Percentiles rank a stretch among this genome's conserved stretches.
Evolutionary conservation across 2,888 invertebrate genomes (phyloP).

Genomic region (Ormia ochracea): DNA sequence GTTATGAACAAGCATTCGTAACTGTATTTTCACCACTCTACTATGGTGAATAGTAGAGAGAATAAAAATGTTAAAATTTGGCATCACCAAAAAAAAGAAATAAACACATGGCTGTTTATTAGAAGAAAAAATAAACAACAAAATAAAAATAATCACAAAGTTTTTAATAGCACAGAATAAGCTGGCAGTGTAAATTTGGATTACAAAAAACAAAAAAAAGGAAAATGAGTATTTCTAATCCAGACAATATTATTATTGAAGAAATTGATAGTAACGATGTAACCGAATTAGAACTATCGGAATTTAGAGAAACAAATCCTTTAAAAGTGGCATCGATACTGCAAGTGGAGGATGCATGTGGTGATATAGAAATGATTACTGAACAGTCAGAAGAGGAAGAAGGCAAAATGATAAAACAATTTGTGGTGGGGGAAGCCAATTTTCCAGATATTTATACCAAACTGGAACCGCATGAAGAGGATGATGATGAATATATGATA

Average conservation of each 20-base stretch:
- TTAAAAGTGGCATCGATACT: constrained; percentile 68
- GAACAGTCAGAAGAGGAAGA: constrained; percentile 71
- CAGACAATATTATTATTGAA: constrained; percentile 68
- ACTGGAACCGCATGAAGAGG: constrained; percentile 78
- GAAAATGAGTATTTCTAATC: constrained; percentile 43
- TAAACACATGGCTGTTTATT: too few species aligned
- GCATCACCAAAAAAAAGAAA: too few species aligned
- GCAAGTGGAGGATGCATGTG: constrained; percentile 40
- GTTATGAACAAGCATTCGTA: too few species aligned
- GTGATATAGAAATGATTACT: background rate
- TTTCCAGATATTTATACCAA: constrained; percentile 82
- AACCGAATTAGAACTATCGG: constrained; percentile 71
- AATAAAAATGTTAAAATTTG: too few species aligned
- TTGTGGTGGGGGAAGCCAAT: constrained; percentile 84
- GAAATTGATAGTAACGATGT: constrained; percentile 73
- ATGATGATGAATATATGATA: constrained; percentile 76
- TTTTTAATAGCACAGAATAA: too few species aligned
- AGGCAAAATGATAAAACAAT: constrained; percentile 81
- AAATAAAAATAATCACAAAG: too few species aligned
- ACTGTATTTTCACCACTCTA: too few species aligned
- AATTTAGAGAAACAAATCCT: constrained; percentile 73
- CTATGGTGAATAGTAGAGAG: too few species aligned
- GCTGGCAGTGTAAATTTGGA: background rate
- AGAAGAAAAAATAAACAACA: too few species aligned
- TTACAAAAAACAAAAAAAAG: background rate